These are phyloP conservation scores for Neolamprologus brichardi DNA, from an alignment of 2,113 vertebrate species.

Conservation along the genomic window DNA sequence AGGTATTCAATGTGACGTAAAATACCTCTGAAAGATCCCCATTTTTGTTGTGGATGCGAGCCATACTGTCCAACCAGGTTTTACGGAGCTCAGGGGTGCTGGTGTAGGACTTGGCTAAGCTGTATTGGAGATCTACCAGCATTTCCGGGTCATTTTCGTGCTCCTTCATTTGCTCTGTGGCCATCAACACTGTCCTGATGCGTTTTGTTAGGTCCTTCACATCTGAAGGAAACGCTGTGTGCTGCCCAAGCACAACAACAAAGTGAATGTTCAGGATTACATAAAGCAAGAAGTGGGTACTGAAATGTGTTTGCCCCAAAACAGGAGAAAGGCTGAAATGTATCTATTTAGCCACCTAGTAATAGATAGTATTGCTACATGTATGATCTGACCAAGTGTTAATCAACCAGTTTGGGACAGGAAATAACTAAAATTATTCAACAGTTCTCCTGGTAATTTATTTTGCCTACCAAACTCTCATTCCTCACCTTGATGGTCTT, in stretches of 20 bases:
- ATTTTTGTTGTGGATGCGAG: slow-evolving; percentile 93
- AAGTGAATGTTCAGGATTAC: not conserved
- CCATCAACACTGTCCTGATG: slow-evolving; percentile 96
- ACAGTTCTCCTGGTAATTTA: not conserved
- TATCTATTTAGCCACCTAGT: not conserved
- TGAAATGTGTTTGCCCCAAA: not conserved
- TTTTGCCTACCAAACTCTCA: not conserved
- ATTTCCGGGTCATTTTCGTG: slow-evolving; percentile 96
- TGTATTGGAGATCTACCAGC: slow-evolving; percentile 98
- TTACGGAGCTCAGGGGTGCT: slow-evolving; percentile 96
- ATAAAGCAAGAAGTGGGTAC: not conserved
- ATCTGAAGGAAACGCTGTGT: slow-evolving; percentile 90
- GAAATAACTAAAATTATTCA: not conserved
- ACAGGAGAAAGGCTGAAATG: not conserved
- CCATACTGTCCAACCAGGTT: slow-evolving; percentile 99
- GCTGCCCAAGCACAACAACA: slow-evolving; percentile 55
- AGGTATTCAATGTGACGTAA: not conserved
- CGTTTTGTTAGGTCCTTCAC: slow-evolving; percentile 97
- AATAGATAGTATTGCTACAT: not conserved
- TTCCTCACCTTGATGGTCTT: slow-evolving; percentile 86
- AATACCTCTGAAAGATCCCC: slow-evolving; percentile 91
- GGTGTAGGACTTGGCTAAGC: slow-evolving; percentile 95
- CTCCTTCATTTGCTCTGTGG: slow-evolving; percentile 98
- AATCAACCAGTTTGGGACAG: not conserved
- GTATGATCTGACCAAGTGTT: not conserved